Base-by-base conservation (phyloP, 1,140 invertebrate species). In the Phenacoccus solenopsis region DNA sequence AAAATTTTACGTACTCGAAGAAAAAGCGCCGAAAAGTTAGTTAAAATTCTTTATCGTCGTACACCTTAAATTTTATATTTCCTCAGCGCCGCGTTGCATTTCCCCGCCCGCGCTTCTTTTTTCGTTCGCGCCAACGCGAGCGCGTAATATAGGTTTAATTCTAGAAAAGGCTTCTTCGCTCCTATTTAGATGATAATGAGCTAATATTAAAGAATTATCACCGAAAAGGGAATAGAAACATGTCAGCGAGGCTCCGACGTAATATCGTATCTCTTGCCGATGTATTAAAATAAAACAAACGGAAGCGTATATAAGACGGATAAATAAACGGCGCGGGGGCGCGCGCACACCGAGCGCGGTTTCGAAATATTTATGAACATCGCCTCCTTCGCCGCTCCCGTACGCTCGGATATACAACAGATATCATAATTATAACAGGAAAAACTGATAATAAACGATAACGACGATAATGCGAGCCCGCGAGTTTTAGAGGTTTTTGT, bases 141-240 rank as follows among this genome's bases (percentile, higher is more conserved):
- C 38, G 30, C 30, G 38, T 49, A 49, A 49, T 49, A 49, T 49
- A 49, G 38, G 38, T 49, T 49, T 49, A 49, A 49, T 49, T 49
- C 38, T 49, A 49, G n/a, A 49, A 49, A 49, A 49, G 38, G 38
- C 38, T 49, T 49, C 38, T 49, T 49, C 38, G 38, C 12, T 49
- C 38, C 38, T 49, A 49, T 49, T 49, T 49, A 49, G 38, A 49
- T 49, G 38, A 49, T 49, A 49, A 49, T 49, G 38, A 49, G 38
- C 38, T 49, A 49, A 49, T 49, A 49, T 49, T 49, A 49, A 49
- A 49, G 38, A 49, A 49, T 49, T 49, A 49, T 49, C 38, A 49
- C 38, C 38, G 38, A 49, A 16, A 49, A 49, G 38, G 38, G 38
- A 49, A 49, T 49, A 49, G 38, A 49, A 49, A 49, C 38, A 49